Evolutionary conservation across 2,113 vertebrate species (phyloP).

Genomic region (Ovibos moschatus): DNA sequence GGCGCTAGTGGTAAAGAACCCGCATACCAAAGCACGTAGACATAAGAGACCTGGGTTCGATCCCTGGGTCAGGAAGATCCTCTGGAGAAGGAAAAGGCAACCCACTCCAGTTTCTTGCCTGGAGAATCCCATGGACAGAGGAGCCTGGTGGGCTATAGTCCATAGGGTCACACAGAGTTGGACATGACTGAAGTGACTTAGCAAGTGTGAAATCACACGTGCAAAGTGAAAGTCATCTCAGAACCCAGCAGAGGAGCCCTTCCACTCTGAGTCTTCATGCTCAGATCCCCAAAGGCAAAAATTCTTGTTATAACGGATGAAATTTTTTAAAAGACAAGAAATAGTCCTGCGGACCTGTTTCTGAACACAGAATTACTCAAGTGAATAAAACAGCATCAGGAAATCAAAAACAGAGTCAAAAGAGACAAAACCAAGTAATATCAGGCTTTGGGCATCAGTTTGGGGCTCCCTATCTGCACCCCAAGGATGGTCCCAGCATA

Average conservation of each 20-base stretch:
- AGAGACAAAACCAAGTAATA: background rate
- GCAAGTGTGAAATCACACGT: rapidly evolving
- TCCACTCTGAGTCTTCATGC: background rate
- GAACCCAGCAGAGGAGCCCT: rapidly evolving
- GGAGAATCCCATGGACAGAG: background rate
- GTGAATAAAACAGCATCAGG: background rate
- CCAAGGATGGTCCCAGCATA: background rate
- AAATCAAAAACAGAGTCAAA: background rate
- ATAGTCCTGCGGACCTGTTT: background rate
- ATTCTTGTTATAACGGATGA: background rate
- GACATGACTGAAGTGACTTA: background rate
- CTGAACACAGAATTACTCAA: background rate
- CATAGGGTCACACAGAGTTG: background rate
- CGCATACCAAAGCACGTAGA: background rate
- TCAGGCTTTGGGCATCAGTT: background rate
- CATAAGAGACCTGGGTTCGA: background rate
- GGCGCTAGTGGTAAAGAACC: background rate
- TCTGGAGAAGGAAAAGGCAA: background rate
- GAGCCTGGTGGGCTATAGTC: background rate
- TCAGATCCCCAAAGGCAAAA: background rate
- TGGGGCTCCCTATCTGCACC: background rate
- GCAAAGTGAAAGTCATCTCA: background rate
- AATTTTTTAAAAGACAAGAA: background rate
- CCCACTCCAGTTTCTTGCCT: background rate
- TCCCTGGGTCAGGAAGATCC: background rate